Base-by-base conservation (phyloP, 2,113 vertebrate species). In the Kryptolebias marmoratus region DNA sequence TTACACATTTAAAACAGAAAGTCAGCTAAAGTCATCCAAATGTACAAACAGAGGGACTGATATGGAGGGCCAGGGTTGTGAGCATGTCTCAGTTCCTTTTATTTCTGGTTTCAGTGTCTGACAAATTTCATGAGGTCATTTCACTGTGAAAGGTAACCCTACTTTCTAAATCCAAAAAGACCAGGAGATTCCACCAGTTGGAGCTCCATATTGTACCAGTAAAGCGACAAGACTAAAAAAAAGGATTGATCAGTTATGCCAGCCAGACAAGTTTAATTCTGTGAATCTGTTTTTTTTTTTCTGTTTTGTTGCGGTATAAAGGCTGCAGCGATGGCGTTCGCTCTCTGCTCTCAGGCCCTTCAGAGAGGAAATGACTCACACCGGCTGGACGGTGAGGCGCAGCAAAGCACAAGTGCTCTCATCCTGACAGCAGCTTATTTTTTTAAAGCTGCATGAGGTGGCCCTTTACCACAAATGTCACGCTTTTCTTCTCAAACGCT, bases 351-450 rank as follows among this genome's bases (percentile, higher is more conserved):
- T 61, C 57, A 61, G 48, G 44, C 48, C 48, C 8, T 1, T 69
- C 2, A 48, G 12, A 63, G 36, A 71, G 75, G 66, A 83, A 79
- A 8, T 79, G 81, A 87, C 53, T 79, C 79, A 84, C 47, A 14
- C 39, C 1, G 45, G 1, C 55, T 15, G 73, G 55, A 78, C 27
- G 1, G 32, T 1, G 59, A 77, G 66, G 53, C 76, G 72, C 42
- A 52, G 27, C 52, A 31, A 22, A 22, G 22, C 22, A 22, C 22
- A 22, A 52, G 45, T 45, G 27, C 47, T 28, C 3, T 53, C 12
- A 30, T 28, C 68, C 28, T 36, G 4, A 36, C 49, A 62, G 64
- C 32, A 49, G 49, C 68, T 83, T 42, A 3, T 0, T 27, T 32
- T 36, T 7, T 42, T 36, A 2, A 14, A 47, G 55, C 11, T 65